Percentiles rank a stretch among this genome's conserved stretches.
Conservation (phyloP, 1,140 invertebrate genomes). For the Leptinotarsa lineolata region DNA sequence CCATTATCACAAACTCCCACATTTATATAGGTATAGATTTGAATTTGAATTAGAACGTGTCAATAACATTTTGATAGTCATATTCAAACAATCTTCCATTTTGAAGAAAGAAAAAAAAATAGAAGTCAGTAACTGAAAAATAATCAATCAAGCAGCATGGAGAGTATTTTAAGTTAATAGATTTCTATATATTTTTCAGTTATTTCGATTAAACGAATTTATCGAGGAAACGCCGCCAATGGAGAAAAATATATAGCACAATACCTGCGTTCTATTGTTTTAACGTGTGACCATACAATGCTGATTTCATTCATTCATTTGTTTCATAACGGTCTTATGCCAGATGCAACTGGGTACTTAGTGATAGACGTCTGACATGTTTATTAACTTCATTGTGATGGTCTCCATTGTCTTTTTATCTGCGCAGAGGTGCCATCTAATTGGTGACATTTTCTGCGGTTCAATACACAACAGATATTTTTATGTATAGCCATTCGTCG, state of each 20-base stretch:
- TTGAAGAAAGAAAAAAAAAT: no score
- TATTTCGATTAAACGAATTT: neutral
- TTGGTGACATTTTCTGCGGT: slow-evolving; percentile 11
- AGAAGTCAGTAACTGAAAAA: no score
- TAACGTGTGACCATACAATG: slow-evolving; percentile 24
- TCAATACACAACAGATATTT: slow-evolving; percentile 6
- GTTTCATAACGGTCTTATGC: slow-evolving; percentile 21
- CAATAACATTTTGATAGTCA: no score
- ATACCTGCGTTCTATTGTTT: slow-evolving; percentile 6
- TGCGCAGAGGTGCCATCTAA: slow-evolving; percentile 20
- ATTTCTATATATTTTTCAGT: no score
- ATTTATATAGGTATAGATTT: no score
- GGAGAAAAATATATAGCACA: slow-evolving; percentile 1
- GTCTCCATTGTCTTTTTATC: slow-evolving; percentile 25
- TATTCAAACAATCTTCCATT: no score
- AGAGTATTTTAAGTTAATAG: no score
- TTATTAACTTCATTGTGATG: slow-evolving; percentile 30
- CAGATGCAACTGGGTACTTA: slow-evolving; percentile 23
- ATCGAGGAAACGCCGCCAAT: neutral
- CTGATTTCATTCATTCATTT: slow-evolving; percentile 23
- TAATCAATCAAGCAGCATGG: no score
- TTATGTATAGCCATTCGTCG: neutral
- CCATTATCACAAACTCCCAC: no score
- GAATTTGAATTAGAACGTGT: no score
- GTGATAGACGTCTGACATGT: slow-evolving; percentile 20